Evolutionary conservation across 2,888 invertebrate genomes (phyloP).

Genomic region (Endomychus coccineus): DNA sequence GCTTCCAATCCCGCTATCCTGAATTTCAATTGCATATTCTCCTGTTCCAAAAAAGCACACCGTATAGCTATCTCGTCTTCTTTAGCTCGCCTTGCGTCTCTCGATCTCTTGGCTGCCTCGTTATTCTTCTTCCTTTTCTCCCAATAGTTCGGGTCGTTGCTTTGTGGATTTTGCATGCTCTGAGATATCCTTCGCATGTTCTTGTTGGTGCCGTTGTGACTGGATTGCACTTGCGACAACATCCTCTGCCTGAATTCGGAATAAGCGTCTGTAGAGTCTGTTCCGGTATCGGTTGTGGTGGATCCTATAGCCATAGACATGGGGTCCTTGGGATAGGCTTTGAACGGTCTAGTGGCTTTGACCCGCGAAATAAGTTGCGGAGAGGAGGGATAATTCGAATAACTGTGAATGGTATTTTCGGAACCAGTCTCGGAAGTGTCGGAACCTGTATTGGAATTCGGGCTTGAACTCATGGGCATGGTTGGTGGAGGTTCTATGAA

Average conservation of each 20-base stretch:
- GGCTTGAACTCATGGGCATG: conserved; percentile 24
- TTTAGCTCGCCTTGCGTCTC: conserved; percentile 81
- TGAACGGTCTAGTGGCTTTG: conserved; percentile 55
- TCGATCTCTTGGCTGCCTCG: conserved; percentile 87
- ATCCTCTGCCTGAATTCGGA: conserved; percentile 63
- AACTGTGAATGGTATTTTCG: conserved; percentile 5
- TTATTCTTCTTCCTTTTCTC: conserved; percentile 87
- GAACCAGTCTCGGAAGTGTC: conserved; percentile 27
- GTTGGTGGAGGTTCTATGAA: conserved; percentile 23
- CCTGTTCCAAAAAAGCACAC: conserved; percentile 69
- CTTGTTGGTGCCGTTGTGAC: conserved; percentile 52
- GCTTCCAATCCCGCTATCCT: conserved; percentile 25
- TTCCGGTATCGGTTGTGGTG: conserved; percentile 38
- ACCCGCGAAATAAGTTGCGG: not conserved
- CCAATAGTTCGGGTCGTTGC: conserved; percentile 71
- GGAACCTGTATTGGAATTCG: conserved; percentile 24
- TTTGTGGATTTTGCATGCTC: conserved; percentile 21
- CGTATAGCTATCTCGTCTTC: conserved; percentile 89
- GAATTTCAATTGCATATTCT: conserved; percentile 21
- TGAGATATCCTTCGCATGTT: conserved; percentile 57
- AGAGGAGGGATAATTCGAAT: too few species aligned
- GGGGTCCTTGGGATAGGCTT: conserved; percentile 66
- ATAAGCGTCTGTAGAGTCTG: conserved; percentile 60
- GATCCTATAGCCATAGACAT: conserved; percentile 50
- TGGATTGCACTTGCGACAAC: conserved; percentile 56